Evolutionary conservation across 2,797 vertebrate species (phyloP).

Genomic region (Urosaurus nigricauda): DNA sequence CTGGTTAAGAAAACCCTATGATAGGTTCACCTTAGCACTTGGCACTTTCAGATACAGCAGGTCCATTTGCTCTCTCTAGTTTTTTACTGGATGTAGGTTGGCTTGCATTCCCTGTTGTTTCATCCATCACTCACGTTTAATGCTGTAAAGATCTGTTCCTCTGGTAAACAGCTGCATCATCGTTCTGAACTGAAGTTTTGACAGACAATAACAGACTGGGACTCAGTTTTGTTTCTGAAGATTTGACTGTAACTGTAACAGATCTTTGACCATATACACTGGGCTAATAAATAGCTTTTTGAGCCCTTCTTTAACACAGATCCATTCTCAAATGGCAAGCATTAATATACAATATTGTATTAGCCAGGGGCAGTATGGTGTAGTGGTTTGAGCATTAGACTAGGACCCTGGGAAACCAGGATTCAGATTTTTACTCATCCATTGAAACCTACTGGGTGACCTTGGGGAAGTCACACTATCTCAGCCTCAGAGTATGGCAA

Average conservation of each 20-base stretch:
- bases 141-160: background rate
- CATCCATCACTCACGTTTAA: background rate
- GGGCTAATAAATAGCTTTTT: background rate
- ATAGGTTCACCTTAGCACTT: too few species aligned
- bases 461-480: too few species aligned
- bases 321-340: background rate
- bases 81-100: background rate
- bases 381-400: too few species aligned
- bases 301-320: background rate
- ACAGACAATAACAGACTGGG: background rate
- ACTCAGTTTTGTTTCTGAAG: background rate
- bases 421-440: too few species aligned
- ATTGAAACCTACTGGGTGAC: too few species aligned
- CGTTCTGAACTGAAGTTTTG: background rate
- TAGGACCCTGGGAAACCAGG: too few species aligned
- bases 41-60: background rate
- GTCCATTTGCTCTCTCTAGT: background rate
- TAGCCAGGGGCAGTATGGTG: too few species aligned
- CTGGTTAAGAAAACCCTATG: too few species aligned
- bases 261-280: background rate
- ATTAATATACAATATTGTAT: background rate
- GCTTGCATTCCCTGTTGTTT: background rate
- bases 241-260: background rate
- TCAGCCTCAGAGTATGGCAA: too few species aligned
- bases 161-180: background rate